Conservation (phyloP, 23 tunicate species). For the Aplidium turbinatum region DNA sequence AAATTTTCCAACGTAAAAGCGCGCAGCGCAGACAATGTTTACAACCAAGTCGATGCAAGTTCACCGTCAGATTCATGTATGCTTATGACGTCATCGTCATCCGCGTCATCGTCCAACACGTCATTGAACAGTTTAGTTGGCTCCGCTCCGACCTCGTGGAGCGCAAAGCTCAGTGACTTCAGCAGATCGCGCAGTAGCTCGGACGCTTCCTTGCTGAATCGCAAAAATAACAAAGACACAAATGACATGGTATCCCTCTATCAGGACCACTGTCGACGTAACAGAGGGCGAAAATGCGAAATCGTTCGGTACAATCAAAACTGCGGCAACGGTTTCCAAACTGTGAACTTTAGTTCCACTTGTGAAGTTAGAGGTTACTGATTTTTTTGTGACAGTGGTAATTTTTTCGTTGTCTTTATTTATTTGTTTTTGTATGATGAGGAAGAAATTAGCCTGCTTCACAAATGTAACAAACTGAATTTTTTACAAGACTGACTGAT, state of each 20-base stretch:
- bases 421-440: too few relatives aligned
- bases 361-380: too few relatives aligned
- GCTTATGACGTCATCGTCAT: conserved; percentile 26
- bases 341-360: too few relatives aligned
- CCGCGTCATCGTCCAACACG: conserved; percentile 49
- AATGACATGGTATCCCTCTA: conserved; percentile 20
- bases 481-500: too few relatives aligned
- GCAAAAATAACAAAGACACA: conserved; percentile 16
- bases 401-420: too few relatives aligned
- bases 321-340: conserved; percentile 3
- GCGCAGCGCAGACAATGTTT: conserved; percentile 39
- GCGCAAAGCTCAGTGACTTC: background rate
- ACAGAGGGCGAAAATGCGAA: conserved; percentile 25
- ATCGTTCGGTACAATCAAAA: conserved; percentile 8
- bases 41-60: background rate
- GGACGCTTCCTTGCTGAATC: conserved; percentile 22
- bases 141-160: background rate
- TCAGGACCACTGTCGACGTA: conserved; percentile 36
- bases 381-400: too few relatives aligned
- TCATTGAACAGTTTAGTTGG: conserved; percentile 44
- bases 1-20: too few relatives aligned
- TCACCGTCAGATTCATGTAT: background rate
- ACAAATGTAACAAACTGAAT: too few relatives aligned
- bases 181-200: conserved; percentile 47
- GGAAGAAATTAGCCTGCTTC: too few relatives aligned